phyloP scores from a whole-genome alignment of 2,888 invertebrate species.

The Slavum lentiscoides region DNA sequence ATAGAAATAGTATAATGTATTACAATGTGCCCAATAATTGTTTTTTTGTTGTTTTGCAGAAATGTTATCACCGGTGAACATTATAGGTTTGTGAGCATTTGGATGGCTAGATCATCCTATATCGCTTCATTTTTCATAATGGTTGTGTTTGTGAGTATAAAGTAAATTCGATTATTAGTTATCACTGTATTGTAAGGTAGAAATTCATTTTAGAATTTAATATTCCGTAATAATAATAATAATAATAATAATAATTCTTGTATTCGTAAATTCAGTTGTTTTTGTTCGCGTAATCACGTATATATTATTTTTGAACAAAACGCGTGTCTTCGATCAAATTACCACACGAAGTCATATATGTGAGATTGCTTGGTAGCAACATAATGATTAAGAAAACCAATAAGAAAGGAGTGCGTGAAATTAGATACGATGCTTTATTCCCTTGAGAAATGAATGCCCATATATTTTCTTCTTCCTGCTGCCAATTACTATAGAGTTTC shows the following conservation, averaged over 20 bases:
- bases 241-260: conserved; percentile 19
- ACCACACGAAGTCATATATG: conserved; percentile 40
- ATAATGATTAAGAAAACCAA: conserved; percentile 53
- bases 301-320: conserved; percentile 37
- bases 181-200: neutral
- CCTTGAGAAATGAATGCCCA: conserved; percentile 36
- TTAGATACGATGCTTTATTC: conserved; percentile 46
- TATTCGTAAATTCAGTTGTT: conserved; percentile 41
- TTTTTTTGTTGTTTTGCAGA: conserved; percentile 63
- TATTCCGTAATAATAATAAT: conserved; percentile 17
- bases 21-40: neutral
- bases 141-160: conserved; percentile 93
- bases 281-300: neutral
- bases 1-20: neutral
- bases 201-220: conserved; percentile 26
- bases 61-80: conserved; percentile 98
- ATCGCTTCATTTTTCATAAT: conserved; percentile 95
- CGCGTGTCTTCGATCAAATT: conserved; percentile 44
- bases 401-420: conserved; percentile 49
- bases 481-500: conserved; percentile 41
- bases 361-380: conserved; percentile 45
- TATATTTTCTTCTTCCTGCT: conserved; percentile 45
- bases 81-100: conserved; percentile 95
- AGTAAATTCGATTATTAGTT: neutral
- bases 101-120: conserved; percentile 94